Percentiles rank a stretch among this genome's conserved stretches.
phyloP scores from a whole-genome alignment of 37 sponge, comb jelly and placozoan species.

The Ianthella basta region DNA sequence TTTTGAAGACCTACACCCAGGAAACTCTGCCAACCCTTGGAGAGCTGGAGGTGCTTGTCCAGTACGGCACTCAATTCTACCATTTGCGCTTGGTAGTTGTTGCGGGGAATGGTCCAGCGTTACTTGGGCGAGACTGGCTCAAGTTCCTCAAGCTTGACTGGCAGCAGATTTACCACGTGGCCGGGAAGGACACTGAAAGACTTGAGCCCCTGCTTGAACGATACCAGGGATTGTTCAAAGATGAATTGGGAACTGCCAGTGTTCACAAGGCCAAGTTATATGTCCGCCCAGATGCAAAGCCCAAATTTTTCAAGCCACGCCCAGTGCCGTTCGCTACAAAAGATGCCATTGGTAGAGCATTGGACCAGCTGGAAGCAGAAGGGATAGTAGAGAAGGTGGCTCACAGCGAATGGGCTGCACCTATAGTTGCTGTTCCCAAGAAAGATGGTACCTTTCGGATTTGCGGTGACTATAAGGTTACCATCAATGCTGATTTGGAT shows the following conservation, averaged over 20 bases:
- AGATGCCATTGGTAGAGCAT: neutral
- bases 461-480: slow-evolving; percentile 43
- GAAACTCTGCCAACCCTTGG: neutral
- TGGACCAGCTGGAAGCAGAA: neutral
- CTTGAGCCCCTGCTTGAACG: neutral
- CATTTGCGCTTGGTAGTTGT: slow-evolving; percentile 5
- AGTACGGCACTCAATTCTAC: neutral
- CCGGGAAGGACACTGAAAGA: neutral
- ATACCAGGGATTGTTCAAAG: neutral
- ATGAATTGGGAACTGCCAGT: neutral
- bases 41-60: neutral
- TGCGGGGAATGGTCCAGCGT: slow-evolving; percentile 19
- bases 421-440: slow-evolving; percentile 46
- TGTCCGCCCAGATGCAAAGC: neutral
- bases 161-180: neutral
- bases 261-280: neutral
- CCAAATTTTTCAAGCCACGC: neutral
- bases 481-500: slow-evolving; percentile 33
- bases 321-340: slow-evolving; percentile 9
- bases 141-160: neutral
- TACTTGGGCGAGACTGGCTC: slow-evolving; percentile 31
- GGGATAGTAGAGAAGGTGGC: slow-evolving; percentile 29
- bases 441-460: slow-evolving; percentile 28
- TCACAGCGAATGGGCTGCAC: slow-evolving; percentile 41
- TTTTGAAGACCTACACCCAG: slow-evolving; percentile 16